Base-by-base conservation (phyloP, 2,888 invertebrate species). In the Chydorus sphaericus region DNA sequence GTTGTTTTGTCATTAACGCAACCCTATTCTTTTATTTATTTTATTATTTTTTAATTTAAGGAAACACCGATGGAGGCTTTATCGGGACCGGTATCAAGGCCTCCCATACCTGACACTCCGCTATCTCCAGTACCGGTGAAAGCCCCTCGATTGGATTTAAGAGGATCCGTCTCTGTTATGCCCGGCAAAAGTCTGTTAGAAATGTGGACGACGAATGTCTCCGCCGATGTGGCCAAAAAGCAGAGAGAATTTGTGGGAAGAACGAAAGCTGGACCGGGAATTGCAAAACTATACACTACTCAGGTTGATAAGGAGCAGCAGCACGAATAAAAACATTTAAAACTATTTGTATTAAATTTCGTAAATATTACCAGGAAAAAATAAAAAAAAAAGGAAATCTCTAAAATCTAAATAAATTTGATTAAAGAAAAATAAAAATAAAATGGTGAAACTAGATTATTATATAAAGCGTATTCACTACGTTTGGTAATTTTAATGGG, bases 51-150 rank as follows among this genome's bases (percentile, higher is more conserved):
- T 23, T 11, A 66, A 66, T 48, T n/a, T 20, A 23, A 44, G 44
- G 44, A 44, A 11, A 18, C 20, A 5, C 14, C 23, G 7, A 8
- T 1, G 10, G 44, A 44, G 8, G 26, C 2, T 20, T 11, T 4
- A 23, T 44, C 44, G 10, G n/a, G n/a, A n/a, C n/a, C n/a, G n/a
- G n/a, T n/a, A n/a, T 10, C 44, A 18, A 44, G 20, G 14, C 10
- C 44, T 52, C 83, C 87, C 2, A 86, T 85, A 0, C 86, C 87
- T 0, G 89, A 89, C 68, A 88, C 88, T 0, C 88, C 88, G 0
- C 78, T 88, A 69, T 89, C 89, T 0, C 88, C 88, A 0, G 83
- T 84, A 1, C 80, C 82, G 31, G 52, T 58, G 8, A 62, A 58
- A 58, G 61, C 29, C 48, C 61, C 23, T 37, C 56, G 54, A 30